Conservation (phyloP, 2,113 vertebrate genomes). For the Rhizomys pruinosus region DNA sequence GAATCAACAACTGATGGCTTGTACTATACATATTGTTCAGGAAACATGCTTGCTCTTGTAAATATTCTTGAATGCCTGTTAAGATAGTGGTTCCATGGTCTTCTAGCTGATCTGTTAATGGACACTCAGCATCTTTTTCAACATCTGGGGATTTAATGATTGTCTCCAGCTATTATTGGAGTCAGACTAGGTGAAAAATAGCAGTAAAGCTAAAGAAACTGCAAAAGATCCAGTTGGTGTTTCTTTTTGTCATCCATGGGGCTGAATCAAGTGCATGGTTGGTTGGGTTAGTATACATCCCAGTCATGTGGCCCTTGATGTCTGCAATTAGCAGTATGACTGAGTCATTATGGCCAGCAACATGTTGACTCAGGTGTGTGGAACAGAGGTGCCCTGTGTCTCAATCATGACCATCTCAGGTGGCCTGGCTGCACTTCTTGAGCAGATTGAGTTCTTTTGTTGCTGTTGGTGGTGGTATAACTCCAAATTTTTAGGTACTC, state of each 20-base stretch:
- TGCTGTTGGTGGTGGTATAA: not conserved
- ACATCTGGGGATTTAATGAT: not conserved
- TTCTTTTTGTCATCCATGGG: not conserved
- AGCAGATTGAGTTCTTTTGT: conserved; percentile 10
- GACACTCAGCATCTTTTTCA: not conserved
- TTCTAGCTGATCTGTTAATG: not conserved
- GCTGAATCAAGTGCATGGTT: not conserved
- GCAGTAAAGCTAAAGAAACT: not conserved
- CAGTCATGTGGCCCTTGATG: not conserved
- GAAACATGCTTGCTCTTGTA: not conserved
- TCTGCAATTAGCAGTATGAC: not conserved
- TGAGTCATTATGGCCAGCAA: not conserved
- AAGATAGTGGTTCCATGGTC: not conserved
- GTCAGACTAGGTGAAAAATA: not conserved
- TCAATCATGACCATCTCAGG: not conserved
- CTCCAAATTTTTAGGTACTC: conserved; percentile 39
- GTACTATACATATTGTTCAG: not conserved
- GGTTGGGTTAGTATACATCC: not conserved
- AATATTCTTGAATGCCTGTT: not conserved
- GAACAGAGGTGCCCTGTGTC: not conserved
- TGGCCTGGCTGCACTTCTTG: conserved; percentile 15
- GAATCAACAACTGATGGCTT: not conserved
- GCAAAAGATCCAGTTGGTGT: not conserved
- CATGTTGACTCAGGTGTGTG: not conserved
- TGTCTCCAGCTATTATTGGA: not conserved